Evolutionary conservation across 2,113 vertebrate species (phyloP).

Genomic region (Crotalus horridus): DNA sequence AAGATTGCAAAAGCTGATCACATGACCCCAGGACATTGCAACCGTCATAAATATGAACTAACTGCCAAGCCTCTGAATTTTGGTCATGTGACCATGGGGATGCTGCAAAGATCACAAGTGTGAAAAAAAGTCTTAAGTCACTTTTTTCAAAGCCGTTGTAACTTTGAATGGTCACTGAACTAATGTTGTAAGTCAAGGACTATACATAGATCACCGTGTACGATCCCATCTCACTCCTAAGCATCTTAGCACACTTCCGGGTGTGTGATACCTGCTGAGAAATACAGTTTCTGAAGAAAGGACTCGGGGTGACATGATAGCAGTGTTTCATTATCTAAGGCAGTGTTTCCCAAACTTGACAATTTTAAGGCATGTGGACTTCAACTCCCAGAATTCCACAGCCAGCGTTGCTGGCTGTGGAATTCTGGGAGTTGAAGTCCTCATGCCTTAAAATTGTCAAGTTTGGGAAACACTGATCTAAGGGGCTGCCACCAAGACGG

Average conservation of each 20-base stretch:
- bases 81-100: not conserved
- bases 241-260: not conserved
- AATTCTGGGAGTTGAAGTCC: too few species aligned
- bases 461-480: too few species aligned
- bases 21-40: too few species aligned
- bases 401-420: too few species aligned
- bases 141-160: not conserved
- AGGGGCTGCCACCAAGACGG: too few species aligned
- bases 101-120: not conserved
- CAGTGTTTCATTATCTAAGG: too few species aligned
- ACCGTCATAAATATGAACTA: not conserved
- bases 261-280: not conserved
- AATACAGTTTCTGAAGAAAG: not conserved
- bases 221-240: not conserved
- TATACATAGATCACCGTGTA: not conserved
- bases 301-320: too few species aligned
- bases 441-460: too few species aligned
- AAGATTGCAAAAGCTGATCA: not conserved
- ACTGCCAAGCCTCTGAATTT: not conserved
- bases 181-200: not conserved
- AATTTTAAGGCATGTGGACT: too few species aligned
- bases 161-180: not conserved
- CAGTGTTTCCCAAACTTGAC: too few species aligned
- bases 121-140: not conserved
- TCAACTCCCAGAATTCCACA: too few species aligned